These are phyloP conservation scores for Tetrax tetrax DNA, from an alignment of 2,113 vertebrate species.

Conservation along the genomic window DNA sequence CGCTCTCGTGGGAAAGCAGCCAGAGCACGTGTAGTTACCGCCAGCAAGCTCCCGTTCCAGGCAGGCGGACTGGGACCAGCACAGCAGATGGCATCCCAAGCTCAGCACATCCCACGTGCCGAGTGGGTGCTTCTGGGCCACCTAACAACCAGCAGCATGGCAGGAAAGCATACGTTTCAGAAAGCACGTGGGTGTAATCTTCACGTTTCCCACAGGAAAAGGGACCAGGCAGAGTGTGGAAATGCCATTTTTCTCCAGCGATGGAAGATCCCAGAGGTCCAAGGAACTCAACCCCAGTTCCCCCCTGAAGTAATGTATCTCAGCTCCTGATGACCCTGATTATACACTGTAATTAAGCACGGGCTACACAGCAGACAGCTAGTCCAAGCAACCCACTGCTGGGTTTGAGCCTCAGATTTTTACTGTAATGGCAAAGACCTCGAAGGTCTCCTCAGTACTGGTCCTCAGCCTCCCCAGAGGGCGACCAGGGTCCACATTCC, in stretches of 20 bases:
- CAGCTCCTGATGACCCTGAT: neutral
- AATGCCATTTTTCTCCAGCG: neutral
- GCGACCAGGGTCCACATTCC: neutral
- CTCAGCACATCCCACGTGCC: neutral
- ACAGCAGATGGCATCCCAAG: neutral
- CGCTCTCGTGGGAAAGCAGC: neutral
- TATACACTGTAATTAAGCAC: neutral
- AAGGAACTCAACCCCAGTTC: neutral
- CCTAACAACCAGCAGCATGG: neutral
- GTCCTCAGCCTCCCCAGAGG: neutral
- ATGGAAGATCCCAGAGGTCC: neutral
- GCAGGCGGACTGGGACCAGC: neutral
- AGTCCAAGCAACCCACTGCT: accelerated
- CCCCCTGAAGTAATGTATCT: neutral
- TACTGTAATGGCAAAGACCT: neutral
- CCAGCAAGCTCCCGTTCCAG: neutral
- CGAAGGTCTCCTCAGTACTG: neutral
- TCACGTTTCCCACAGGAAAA: neutral
- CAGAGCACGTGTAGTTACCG: neutral
- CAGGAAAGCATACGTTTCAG: neutral
- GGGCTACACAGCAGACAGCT: neutral
- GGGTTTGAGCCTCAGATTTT: neutral
- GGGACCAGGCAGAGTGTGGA: accelerated
- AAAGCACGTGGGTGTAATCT: neutral
- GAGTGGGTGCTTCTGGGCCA: neutral